phyloP scores from a whole-genome alignment of 2,797 vertebrate genomes.

The Alexandromys oeconomus region DNA sequence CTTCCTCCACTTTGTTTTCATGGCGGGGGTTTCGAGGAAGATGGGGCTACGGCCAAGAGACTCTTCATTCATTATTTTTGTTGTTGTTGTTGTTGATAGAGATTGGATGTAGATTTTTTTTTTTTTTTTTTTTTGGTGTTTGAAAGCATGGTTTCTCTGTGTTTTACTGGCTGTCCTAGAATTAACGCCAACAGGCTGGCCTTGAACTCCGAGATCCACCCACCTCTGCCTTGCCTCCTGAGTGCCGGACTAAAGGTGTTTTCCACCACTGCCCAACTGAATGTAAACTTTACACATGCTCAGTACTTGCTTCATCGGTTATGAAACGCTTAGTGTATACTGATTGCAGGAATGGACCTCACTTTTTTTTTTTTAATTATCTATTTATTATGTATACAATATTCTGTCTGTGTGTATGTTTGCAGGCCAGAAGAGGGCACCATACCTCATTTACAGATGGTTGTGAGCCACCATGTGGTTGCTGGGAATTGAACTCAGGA shows the following conservation, averaged over 20 bases:
- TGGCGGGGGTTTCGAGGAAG: background rate
- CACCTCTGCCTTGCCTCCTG: background rate
- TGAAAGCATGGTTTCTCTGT: background rate
- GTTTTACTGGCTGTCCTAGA: background rate
- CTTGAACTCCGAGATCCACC: background rate
- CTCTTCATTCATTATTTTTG: background rate
- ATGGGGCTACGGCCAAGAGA: background rate
- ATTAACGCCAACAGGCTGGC: background rate
- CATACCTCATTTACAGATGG: too few species aligned
- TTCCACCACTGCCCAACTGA: background rate
- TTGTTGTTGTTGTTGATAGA: background rate
- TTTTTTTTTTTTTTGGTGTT: too few species aligned
- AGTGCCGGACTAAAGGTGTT: background rate
- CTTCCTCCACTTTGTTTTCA: too few species aligned
- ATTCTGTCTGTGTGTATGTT: too few species aligned
- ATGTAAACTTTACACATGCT: background rate
- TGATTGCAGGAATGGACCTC: background rate
- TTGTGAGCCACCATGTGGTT: too few species aligned
- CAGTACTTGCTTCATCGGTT: background rate
- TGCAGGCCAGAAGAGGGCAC: too few species aligned
- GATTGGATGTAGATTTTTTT: background rate
- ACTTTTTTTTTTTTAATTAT: background rate
- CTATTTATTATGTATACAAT: too few species aligned
- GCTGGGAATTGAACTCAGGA: too few species aligned
- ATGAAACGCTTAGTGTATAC: constrained; percentile 34